A percentile compares a stretch with the other conserved stretches of the same genome.
Evolutionary conservation across 2,888 invertebrate genomes (phyloP).

Genomic region (Xanthorhoe designata): DNA sequence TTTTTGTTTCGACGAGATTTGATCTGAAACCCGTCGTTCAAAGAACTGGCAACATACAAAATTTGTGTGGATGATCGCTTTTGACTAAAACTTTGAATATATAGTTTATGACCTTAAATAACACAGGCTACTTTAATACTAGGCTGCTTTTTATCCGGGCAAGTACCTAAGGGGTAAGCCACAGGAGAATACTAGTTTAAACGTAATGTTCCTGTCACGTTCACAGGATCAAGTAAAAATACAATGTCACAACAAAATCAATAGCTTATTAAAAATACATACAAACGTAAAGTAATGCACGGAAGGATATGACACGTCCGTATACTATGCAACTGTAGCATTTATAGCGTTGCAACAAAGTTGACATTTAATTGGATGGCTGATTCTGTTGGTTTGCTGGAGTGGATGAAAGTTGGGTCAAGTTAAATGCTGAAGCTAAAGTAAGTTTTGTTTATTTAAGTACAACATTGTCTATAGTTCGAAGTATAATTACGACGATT

Average conservation of each 20-base stretch:
- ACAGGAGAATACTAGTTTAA: too few relatives aligned
- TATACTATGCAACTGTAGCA: constrained; percentile 46
- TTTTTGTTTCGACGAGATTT: too few relatives aligned
- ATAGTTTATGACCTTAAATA: too few relatives aligned
- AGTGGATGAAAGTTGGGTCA: constrained; percentile 27
- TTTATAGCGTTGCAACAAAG: constrained; percentile 67
- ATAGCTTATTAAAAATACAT: constrained; percentile 75
- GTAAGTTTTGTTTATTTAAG: background rate
- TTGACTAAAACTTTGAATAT: too few relatives aligned
- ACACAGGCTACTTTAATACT: too few relatives aligned
- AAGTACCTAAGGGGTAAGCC: too few relatives aligned
- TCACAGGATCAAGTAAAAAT: constrained; percentile 5
- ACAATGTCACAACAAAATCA: constrained; percentile 57
- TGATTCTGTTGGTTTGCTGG: constrained; percentile 23
- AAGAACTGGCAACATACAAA: too few relatives aligned
- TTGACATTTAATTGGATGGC: constrained; percentile 59
- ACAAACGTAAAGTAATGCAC: constrained; percentile 51
- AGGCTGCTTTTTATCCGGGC: too few relatives aligned
- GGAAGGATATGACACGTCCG: constrained; percentile 66
- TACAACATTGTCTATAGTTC: background rate
- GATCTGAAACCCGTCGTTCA: too few relatives aligned
- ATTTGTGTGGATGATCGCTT: too few relatives aligned
- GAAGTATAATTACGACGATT: background rate
- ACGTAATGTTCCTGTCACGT: too few relatives aligned
- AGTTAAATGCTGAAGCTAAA: constrained; percentile 14